Conservation (phyloP, 2,113 vertebrate genomes). For the Prunella fulvescens region DNA sequence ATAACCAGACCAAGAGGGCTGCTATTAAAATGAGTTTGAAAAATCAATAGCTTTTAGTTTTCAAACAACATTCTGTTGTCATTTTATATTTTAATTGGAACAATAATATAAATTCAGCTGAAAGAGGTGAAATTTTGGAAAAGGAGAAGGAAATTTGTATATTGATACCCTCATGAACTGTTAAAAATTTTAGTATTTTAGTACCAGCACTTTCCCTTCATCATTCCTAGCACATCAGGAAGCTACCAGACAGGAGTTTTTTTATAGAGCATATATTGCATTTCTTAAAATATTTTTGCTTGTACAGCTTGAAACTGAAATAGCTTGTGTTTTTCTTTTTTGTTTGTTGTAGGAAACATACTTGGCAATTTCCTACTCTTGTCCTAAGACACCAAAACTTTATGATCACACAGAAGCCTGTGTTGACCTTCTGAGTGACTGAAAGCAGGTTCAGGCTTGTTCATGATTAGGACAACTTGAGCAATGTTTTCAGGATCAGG, state of each 20-base stretch:
- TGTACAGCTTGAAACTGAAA: slow-evolving; percentile 38
- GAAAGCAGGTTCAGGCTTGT: background rate
- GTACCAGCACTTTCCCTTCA: background rate
- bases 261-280: slow-evolving; percentile 1
- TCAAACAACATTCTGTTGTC: background rate
- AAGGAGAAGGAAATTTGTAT: background rate
- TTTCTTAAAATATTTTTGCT: slow-evolving; percentile 56
- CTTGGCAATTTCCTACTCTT: slow-evolving; percentile 30
- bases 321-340: slow-evolving; percentile 1
- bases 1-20: background rate
- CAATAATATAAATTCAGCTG: background rate
- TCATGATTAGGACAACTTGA: background rate
- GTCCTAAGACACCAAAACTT: background rate
- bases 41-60: background rate
- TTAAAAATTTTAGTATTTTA: background rate
- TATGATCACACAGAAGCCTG: background rate
- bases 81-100: background rate
- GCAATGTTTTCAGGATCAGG: background rate
- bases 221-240: background rate
- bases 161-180: background rate
- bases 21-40: background rate
- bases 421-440: background rate
- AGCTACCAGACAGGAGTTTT: background rate
- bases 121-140: background rate
- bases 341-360: background rate